These are phyloP conservation scores for Euschistus heros DNA, from an alignment of 1,140 invertebrate species.

Conservation along the genomic window DNA sequence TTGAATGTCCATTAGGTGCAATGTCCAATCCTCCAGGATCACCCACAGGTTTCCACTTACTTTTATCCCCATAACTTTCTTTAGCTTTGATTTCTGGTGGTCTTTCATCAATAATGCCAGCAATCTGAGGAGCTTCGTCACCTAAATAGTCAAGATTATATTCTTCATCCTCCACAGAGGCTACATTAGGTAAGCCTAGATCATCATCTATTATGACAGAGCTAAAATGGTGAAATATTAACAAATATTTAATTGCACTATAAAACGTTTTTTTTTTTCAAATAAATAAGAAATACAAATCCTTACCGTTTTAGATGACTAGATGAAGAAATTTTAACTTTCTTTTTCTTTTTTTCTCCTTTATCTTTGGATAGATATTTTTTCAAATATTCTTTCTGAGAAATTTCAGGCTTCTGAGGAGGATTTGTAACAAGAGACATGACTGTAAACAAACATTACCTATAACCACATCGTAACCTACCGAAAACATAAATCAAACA, in stretches of 20 bases:
- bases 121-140: slow-evolving; percentile 82
- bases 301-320: slow-evolving; percentile 37
- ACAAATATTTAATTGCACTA: slow-evolving; percentile 23
- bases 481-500: no score
- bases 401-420: slow-evolving; percentile 2
- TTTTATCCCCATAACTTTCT: slow-evolving; percentile 48
- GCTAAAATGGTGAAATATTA: slow-evolving; percentile 42
- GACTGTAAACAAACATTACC: no score
- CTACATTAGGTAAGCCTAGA: slow-evolving; percentile 52
- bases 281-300: neutral
- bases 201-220: slow-evolving; percentile 87
- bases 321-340: slow-evolving; percentile 49
- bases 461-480: no score
- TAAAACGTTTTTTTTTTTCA: no score
- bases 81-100: slow-evolving; percentile 52
- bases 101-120: slow-evolving; percentile 80
- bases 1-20: no score
- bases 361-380: slow-evolving; percentile 29
- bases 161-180: slow-evolving; percentile 50
- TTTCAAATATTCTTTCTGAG: slow-evolving; percentile 73
- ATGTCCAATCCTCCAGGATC: slow-evolving; percentile 31
- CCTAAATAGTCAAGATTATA: slow-evolving; percentile 54
- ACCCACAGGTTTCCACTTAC: slow-evolving; percentile 61
- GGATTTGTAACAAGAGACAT: no score
- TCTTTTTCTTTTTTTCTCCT: slow-evolving; percentile 30